These are phyloP conservation scores for Psittacula echo DNA, from an alignment of 2,797 vertebrate species.

Conservation along the genomic window DNA sequence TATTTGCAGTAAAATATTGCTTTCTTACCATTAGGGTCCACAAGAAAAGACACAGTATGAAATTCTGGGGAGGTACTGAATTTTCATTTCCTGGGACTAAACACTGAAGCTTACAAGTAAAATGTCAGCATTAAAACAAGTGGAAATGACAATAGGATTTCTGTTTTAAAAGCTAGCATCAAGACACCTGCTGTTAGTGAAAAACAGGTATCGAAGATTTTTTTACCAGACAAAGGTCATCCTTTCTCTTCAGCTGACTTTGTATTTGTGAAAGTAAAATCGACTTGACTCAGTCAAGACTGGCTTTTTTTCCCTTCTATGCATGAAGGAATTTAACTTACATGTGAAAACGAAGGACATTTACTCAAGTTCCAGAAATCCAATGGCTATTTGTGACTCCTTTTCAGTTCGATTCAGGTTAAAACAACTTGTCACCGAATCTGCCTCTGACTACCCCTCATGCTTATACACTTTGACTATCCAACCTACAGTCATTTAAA, in stretches of 20 bases:
- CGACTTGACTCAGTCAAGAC: conserved; percentile 41
- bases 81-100: conserved; percentile 49
- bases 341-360: background rate
- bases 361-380: conserved; percentile 10
- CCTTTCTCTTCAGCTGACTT: conserved; percentile 62
- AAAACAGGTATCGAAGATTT: conserved; percentile 59
- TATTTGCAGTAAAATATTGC: conserved; percentile 40
- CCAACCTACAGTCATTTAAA: background rate
- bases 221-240: conserved; percentile 74
- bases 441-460: background rate
- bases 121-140: conserved; percentile 68
- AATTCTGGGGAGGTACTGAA: conserved; percentile 64
- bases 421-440: background rate
- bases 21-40: conserved; percentile 18
- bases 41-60: conserved; percentile 59
- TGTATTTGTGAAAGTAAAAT: conserved; percentile 67
- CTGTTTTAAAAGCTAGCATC: conserved; percentile 59
- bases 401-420: background rate
- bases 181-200: conserved; percentile 64
- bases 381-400: background rate
- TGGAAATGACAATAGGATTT: conserved; percentile 65
- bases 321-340: conserved; percentile 47
- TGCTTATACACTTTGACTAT: background rate
- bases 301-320: background rate
- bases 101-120: conserved; percentile 58